These are phyloP conservation scores for Prosapia bicincta DNA, from an alignment of 2,888 invertebrate species.

Conservation along the genomic window DNA sequence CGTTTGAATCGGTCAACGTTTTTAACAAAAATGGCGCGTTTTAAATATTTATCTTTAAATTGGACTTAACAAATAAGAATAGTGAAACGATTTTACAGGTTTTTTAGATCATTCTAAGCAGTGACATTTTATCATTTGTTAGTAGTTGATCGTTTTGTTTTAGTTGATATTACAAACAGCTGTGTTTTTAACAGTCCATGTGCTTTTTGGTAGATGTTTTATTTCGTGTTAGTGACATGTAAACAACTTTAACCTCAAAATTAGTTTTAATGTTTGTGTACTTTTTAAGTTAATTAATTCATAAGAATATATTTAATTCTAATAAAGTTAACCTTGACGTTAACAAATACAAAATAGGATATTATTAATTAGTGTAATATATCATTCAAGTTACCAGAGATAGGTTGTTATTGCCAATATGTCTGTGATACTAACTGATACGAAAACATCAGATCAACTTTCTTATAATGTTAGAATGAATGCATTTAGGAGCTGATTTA, in stretches of 20 bases:
- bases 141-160: too few species aligned
- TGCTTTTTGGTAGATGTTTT: background rate
- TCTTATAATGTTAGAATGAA: background rate
- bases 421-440: background rate
- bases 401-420: background rate
- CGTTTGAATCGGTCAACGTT: slow-evolving; percentile 19
- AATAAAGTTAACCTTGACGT: too few species aligned
- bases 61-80: background rate
- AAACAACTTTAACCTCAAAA: background rate
- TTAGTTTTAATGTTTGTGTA: background rate
- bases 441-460: background rate
- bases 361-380: too few species aligned
- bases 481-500: too few species aligned
- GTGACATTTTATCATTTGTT: background rate
- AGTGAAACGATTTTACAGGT: background rate
- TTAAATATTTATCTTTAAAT: background rate
- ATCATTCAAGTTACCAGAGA: background rate
- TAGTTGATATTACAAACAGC: background rate
- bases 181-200: background rate
- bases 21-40: slow-evolving; percentile 3
- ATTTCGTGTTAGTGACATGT: background rate
- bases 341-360: background rate
- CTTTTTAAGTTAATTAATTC: too few species aligned
- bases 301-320: too few species aligned
- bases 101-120: background rate